These are phyloP conservation scores for Drosophila anomalata DNA, from an alignment of 2,888 invertebrate genomes.

Conservation along the genomic window DNA sequence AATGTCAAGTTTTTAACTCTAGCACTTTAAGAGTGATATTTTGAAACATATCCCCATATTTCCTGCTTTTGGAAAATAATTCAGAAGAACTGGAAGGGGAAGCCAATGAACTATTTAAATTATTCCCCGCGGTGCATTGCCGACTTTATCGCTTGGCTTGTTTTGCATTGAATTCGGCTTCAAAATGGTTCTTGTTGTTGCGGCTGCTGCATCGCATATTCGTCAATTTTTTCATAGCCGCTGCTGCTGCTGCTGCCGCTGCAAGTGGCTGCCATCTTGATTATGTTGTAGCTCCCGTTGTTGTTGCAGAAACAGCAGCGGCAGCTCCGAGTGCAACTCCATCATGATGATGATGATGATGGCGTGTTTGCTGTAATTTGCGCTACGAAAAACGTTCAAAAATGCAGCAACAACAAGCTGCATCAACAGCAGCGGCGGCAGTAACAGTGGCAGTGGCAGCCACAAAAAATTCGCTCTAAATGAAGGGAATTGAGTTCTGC, in stretches of 20 bases:
- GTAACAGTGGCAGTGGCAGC: conserved; percentile 28
- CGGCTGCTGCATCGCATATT: conserved; percentile 44
- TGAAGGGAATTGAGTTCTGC: conserved; percentile 79
- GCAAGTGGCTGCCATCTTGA: conserved; percentile 79
- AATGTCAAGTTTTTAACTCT: too few species aligned
- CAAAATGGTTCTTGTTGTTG: conserved; percentile 72
- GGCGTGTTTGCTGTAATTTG: conserved; percentile 83
- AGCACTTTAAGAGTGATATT: background rate
- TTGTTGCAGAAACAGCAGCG: conserved; percentile 17
- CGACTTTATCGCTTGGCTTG: conserved; percentile 53
- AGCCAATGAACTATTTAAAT: background rate
- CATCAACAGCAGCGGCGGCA: conserved; percentile 40
- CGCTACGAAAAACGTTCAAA: conserved; percentile 81
- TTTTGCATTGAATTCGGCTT: conserved; percentile 80
- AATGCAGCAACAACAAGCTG: conserved; percentile 72
- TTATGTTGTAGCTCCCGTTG: conserved; percentile 71
- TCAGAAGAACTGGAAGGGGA: background rate
- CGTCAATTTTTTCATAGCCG: conserved; percentile 37
- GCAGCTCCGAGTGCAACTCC: conserved; percentile 13
- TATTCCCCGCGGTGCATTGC: conserved; percentile 30
- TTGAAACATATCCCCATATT: conserved; percentile 49
- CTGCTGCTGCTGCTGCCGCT: conserved; percentile 52
- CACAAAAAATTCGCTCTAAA: conserved; percentile 74
- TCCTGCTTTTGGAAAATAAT: conserved; percentile 44
- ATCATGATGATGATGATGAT: conserved; percentile 66